Evolutionary conservation across 2,113 vertebrate genomes (phyloP).

Genomic region (Spheniscus mendiculus): DNA sequence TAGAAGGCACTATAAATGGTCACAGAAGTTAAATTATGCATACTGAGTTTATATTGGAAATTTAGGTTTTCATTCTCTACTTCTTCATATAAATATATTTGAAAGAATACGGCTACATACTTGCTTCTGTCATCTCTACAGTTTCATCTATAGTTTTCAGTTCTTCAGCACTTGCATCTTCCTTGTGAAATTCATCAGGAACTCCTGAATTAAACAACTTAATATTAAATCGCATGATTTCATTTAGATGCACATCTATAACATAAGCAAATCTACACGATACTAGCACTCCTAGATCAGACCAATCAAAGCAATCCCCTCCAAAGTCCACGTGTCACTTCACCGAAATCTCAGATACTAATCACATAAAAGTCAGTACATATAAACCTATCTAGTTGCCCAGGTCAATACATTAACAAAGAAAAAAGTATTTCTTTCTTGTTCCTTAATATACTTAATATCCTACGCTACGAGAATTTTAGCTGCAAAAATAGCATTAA

Average conservation of each 20-base stretch:
- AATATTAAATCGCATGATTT: background rate
- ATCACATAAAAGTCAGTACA: background rate
- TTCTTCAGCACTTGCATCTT: slow-evolving; percentile 32
- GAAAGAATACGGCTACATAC: slow-evolving; percentile 33
- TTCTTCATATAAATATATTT: background rate
- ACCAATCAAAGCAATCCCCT: background rate
- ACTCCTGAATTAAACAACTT: slow-evolving; percentile 42
- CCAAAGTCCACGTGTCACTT: background rate
- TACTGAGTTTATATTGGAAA: background rate
- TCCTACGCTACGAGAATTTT: background rate
- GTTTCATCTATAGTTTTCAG: slow-evolving; percentile 8
- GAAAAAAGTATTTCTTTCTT: background rate
- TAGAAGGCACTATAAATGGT: background rate
- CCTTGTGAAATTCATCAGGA: slow-evolving; percentile 55
- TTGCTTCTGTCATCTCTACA: background rate
- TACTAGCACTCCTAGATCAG: background rate
- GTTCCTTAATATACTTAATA: background rate
- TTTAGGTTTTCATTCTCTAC: background rate
- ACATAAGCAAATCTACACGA: background rate
- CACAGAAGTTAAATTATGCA: background rate
- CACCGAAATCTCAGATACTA: background rate
- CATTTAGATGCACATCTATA: background rate
- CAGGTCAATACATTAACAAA: background rate
- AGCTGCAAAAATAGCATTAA: background rate
- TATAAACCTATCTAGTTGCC: background rate